phyloP scores from a whole-genome alignment of 1,140 invertebrate genomes.

The Cherax destructor region DNA sequence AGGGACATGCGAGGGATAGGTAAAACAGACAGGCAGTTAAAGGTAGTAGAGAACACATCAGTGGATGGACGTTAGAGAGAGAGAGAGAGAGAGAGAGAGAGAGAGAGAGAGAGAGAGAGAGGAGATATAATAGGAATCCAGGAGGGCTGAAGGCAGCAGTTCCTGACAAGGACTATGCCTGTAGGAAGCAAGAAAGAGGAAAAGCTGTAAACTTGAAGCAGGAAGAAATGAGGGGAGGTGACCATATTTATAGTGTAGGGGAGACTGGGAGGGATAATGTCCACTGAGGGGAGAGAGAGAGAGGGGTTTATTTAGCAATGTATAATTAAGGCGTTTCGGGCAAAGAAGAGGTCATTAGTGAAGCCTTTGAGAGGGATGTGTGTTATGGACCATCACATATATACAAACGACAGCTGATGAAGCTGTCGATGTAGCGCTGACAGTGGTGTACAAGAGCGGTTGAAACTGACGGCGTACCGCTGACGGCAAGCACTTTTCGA shows the following conservation, averaged over 20 bases:
- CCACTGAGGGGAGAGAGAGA: neutral
- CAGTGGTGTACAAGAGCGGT: too few relatives aligned
- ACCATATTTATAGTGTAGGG: neutral
- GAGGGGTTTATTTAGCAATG: conserved; percentile 24
- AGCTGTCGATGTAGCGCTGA: neutral
- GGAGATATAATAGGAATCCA: neutral
- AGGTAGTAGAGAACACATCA: too few relatives aligned
- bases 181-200: neutral
- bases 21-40: too few relatives aligned
- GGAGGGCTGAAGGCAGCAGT: neutral
- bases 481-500: too few relatives aligned
- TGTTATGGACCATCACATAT: neutral
- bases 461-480: too few relatives aligned
- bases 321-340: conserved; percentile 16
- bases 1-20: neutral
- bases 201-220: neutral
- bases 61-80: neutral
- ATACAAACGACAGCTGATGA: conserved; percentile 11
- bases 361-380: neutral
- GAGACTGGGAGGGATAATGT: neutral
- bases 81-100: neutral
- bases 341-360: neutral
- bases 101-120: neutral
- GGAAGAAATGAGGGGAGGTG: neutral
- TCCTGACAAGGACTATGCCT: neutral